Evolutionary conservation across 2,797 vertebrate species (phyloP).

Genomic region (Chelonia mydas): DNA sequence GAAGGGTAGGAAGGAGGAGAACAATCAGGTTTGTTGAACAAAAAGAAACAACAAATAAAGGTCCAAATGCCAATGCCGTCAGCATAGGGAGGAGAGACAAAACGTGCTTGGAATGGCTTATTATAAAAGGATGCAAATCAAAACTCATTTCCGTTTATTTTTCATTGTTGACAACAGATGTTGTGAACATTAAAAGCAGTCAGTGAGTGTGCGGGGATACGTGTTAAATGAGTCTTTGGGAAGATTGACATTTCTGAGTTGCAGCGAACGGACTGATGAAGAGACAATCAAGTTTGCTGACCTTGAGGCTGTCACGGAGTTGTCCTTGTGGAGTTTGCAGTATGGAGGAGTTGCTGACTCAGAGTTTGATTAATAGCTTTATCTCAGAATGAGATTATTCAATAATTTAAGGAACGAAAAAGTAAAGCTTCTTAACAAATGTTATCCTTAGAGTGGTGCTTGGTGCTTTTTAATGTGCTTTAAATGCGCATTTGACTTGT

Average conservation of each 20-base stretch:
- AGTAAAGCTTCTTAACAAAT: not conserved
- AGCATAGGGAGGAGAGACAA: not conserved
- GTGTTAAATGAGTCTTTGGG: constrained; percentile 37
- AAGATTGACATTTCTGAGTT: constrained; percentile 57
- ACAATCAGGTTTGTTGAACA: not conserved
- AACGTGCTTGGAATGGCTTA: constrained; percentile 19
- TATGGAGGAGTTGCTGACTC: constrained; percentile 46
- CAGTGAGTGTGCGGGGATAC: not conserved
- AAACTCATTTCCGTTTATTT: constrained; percentile 57
- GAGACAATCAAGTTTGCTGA: constrained; percentile 56
- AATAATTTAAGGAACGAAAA: constrained; percentile 2
- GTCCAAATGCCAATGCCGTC: constrained; percentile 11
- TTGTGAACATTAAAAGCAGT: constrained; percentile 64
- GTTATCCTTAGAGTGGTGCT: not conserved
- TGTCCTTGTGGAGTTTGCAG: constrained; percentile 26
- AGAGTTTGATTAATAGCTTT: constrained; percentile 17
- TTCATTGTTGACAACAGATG: constrained; percentile 55
- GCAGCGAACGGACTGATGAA: constrained; percentile 20
- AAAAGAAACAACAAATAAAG: constrained; percentile 37
- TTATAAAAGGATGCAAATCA: constrained; percentile 53
- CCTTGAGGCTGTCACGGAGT: constrained; percentile 36
- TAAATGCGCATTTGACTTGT: not conserved
- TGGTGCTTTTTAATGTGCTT: not conserved
- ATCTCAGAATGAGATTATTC: constrained; percentile 24
- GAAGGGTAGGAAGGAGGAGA: not conserved